These are phyloP conservation scores for Anthopleura xanthogrammica DNA, from an alignment of 92 coral and sea anemone species.

Conservation along the genomic window DNA sequence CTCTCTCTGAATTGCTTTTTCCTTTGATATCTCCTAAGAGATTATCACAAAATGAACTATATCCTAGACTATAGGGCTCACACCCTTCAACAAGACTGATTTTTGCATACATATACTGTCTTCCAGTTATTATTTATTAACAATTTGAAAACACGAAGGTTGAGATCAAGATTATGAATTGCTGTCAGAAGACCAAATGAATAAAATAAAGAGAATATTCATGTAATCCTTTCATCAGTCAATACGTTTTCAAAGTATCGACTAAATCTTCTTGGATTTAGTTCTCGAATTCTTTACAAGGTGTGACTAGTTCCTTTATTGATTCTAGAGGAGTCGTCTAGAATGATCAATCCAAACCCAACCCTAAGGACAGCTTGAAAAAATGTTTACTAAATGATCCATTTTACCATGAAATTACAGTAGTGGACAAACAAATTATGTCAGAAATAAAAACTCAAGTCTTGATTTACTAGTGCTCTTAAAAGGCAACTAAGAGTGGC, in stretches of 20 bases:
- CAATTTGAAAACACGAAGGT: slow-evolving; percentile 5
- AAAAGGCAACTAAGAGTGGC: not conserved
- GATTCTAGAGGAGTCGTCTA: not conserved
- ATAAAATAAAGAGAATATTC: slow-evolving; percentile 7
- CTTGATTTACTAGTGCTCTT: slow-evolving; percentile 29
- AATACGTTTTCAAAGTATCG: not conserved
- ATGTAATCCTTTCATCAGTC: not conserved
- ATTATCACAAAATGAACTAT: slow-evolving; percentile 21
- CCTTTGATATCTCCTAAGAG: not conserved
- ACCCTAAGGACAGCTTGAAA: not conserved
- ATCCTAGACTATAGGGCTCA: not conserved
- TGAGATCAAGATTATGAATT: not conserved
- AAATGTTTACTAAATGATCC: not conserved
- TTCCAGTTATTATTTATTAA: slow-evolving; percentile 22
- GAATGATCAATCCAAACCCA: not conserved
- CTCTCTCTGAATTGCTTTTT: not conserved
- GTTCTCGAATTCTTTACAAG: not conserved
- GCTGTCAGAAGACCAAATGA: slow-evolving; percentile 21
- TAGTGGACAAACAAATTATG: not conserved
- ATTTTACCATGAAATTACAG: not conserved
- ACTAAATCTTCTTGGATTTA: not conserved
- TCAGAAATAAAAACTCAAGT: slow-evolving; percentile 20
- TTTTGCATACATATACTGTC: slow-evolving; percentile 1
- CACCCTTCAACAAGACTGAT: slow-evolving; percentile 18
- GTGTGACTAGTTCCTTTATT: not conserved